Conservation (phyloP, 2,113 vertebrate species). For the Crotophaga sulcirostris region DNA sequence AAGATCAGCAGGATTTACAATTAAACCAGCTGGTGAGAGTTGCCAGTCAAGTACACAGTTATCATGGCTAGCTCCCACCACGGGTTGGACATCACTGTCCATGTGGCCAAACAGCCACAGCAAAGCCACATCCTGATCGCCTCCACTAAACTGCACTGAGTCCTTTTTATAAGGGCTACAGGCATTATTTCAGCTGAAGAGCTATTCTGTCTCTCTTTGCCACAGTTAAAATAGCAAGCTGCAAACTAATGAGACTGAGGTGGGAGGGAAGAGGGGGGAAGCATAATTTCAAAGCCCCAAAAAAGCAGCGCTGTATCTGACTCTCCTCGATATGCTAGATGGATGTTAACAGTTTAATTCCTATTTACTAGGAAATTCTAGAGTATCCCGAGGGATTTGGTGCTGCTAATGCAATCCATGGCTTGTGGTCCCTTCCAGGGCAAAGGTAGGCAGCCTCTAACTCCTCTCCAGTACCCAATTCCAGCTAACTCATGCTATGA, state of each 20-base stretch:
- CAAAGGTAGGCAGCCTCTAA: not conserved
- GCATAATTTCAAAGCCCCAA: slow-evolving; percentile 23
- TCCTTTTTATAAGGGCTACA: not conserved
- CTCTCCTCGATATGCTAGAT: not conserved
- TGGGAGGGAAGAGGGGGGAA: slow-evolving; percentile 38
- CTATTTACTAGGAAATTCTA: not conserved
- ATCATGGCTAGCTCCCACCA: not conserved
- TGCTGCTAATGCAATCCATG: not conserved
- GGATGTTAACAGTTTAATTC: not conserved
- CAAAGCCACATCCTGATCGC: not conserved
- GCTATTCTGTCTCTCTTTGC: not conserved
- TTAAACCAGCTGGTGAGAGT: not conserved
- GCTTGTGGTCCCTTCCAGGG: not conserved
- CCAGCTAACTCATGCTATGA: not conserved
- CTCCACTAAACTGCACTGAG: not conserved
- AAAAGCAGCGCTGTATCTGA: not conserved
- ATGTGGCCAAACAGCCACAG: not conserved
- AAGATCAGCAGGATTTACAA: not conserved
- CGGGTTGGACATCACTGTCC: not conserved
- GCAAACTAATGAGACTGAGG: slow-evolving; percentile 7
- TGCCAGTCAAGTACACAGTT: not conserved
- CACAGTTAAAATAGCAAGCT: slow-evolving; percentile 27
- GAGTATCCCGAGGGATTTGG: not conserved
- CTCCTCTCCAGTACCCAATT: not conserved
- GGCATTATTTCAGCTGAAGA: not conserved